phyloP scores from a whole-genome alignment of 1,140 invertebrate species.

The Procambarus clarkii region DNA sequence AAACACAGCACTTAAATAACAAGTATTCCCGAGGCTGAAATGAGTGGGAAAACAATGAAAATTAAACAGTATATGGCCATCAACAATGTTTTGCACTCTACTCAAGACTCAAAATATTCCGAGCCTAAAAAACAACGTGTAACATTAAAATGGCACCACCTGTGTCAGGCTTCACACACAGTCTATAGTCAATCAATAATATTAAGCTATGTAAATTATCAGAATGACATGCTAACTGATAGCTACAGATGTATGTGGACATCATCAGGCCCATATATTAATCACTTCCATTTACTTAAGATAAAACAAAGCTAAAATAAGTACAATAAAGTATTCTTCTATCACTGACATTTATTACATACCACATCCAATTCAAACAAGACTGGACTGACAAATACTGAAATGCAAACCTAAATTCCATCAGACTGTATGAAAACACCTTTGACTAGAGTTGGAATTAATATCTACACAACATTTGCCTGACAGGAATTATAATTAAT shows the following conservation, averaged over 20 bases:
- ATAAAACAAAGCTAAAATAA: background rate
- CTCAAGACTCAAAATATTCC: too few relatives aligned
- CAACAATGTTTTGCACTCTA: too few relatives aligned
- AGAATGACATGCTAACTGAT: background rate
- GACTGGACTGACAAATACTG: background rate
- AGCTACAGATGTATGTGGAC: background rate
- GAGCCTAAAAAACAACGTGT: too few relatives aligned
- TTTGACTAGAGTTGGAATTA: conserved; percentile 3
- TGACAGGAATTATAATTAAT: background rate
- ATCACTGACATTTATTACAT: background rate
- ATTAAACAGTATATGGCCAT: too few relatives aligned
- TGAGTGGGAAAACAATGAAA: too few relatives aligned
- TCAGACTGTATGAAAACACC: background rate
- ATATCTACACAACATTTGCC: background rate
- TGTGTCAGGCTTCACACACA: too few relatives aligned
- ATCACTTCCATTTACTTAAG: background rate
- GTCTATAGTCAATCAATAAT: too few relatives aligned
- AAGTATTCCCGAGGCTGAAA: too few relatives aligned
- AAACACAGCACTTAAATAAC: too few relatives aligned
- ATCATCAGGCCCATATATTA: background rate
- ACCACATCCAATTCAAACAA: background rate
- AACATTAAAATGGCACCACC: too few relatives aligned
- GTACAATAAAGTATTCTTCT: background rate
- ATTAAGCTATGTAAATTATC: background rate
- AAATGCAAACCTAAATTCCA: background rate